Evolutionary conservation across 2,888 invertebrate genomes (phyloP).

Genomic region (Ctenicera cuprea): DNA sequence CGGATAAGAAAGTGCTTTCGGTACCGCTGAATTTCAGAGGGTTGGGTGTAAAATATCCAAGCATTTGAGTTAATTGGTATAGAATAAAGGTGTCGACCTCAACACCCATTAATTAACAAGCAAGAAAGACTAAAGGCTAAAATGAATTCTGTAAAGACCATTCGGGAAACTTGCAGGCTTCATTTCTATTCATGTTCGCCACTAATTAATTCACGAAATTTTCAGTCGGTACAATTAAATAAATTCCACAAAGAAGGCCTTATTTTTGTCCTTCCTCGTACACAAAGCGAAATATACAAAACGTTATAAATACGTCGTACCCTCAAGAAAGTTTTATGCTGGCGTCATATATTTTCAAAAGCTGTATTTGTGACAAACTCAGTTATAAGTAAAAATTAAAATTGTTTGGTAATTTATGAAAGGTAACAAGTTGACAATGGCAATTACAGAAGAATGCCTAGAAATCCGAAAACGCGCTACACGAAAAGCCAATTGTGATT

Average conservation of each 20-base stretch:
- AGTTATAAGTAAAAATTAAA: conserved; percentile 32
- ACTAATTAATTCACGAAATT: conserved; percentile 51
- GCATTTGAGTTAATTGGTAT: conserved; percentile 61
- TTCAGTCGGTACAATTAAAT: conserved; percentile 36
- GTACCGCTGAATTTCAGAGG: conserved; percentile 30
- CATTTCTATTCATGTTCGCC: conserved; percentile 33
- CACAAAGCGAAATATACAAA: conserved; percentile 31
- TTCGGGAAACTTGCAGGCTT: conserved; percentile 37
- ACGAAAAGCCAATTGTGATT: conserved; percentile 43
- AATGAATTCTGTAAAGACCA: conserved; percentile 48
- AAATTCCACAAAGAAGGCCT: conserved; percentile 29
- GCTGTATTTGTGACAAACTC: conserved; percentile 45
- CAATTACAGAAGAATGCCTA: conserved; percentile 47
- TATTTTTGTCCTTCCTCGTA: conserved; percentile 1
- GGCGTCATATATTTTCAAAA: conserved; percentile 51
- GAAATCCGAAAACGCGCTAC: conserved; percentile 42
- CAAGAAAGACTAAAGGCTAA: conserved; percentile 58
- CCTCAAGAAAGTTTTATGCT: conserved; percentile 38
- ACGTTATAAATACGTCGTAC: conserved; percentile 40
- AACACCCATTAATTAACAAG: conserved; percentile 62
- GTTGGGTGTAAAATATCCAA: conserved; percentile 48
- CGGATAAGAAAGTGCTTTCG: background rate
- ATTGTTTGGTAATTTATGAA: conserved; percentile 48
- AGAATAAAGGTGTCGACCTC: conserved; percentile 61
- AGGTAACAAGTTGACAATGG: conserved; percentile 46